Base-by-base conservation (phyloP, 2,888 invertebrate genomes). In the Tryphoninae sp. region DNA sequence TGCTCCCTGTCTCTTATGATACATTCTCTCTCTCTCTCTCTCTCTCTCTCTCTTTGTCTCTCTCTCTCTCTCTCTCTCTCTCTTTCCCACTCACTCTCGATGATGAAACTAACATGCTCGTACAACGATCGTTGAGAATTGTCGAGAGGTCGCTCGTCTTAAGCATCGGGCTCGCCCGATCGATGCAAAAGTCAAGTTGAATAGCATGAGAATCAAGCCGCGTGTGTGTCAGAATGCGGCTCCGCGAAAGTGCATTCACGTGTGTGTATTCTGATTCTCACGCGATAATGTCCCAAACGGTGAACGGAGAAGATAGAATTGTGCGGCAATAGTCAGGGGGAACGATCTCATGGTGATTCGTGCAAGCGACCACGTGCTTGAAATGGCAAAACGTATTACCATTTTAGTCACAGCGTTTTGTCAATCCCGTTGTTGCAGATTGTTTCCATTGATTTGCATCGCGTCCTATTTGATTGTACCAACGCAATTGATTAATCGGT, bases 171-270 rank as follows among this genome's bases (percentile, higher is more conserved):
- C 58, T 62, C 23, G 53, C 62, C 51, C 78, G 65, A 76, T 74
- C 83, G 78, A 80, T 81, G 86, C 86, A 89, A 90, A 88, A 90
- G 90, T 90, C 89, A 90, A 90, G 90, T 89, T 90, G 89, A 90
- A 90, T 90, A 88, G 86, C 90, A 90, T 89, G 90, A 86, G 90
- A 90, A 89, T 87, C 79, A 67, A 69, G 68, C 16, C 23, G 69
- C 51, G 13, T 69, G 64, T 69, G 72, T 74, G 22, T 67, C 72
- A 71, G 82, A 79, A 81, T 81, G 69, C 58, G 11, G 61, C 19
- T 71, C 61, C 71, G 71, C 71, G 75, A 69, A 76, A 72, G 67
- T 69, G 82, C 26, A 59, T 58, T 23, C 53, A 23, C 26, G 53
- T 59, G 8, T 8, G 55, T 51, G 42, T 53, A 73, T 77, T 65